Percentiles rank a stretch among this genome's conserved stretches.
These are phyloP conservation scores for Harpagifer antarcticus DNA, from an alignment of 2,797 vertebrate species.

Conservation along the genomic window DNA sequence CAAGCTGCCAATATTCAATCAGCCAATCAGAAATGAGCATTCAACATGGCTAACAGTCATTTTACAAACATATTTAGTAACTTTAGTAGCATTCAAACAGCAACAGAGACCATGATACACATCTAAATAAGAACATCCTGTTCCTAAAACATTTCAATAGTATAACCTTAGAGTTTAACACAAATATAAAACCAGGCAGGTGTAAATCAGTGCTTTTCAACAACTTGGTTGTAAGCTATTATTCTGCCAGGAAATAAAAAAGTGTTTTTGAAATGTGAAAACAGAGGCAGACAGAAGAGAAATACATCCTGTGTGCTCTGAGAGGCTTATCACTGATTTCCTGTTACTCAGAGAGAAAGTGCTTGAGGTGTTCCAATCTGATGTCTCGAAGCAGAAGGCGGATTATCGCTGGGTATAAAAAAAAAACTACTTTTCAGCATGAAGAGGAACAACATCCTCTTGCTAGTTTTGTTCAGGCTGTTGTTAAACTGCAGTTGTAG, in stretches of 20 bases:
- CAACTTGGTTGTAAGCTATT: not conserved
- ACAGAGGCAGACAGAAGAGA: conserved; percentile 4
- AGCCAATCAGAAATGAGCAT: conserved; percentile 9
- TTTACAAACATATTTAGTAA: not conserved
- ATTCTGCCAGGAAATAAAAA: not conserved
- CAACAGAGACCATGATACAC: not conserved
- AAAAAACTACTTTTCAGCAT: conserved; percentile 37
- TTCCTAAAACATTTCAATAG: not conserved
- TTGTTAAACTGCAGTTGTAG: not conserved
- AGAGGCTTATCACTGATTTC: conserved; percentile 61
- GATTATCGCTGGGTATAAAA: conserved; percentile 33
- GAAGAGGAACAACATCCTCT: not conserved
- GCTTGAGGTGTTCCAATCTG: conserved; percentile 70
- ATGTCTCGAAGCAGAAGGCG: conserved; percentile 43
- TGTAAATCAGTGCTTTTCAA: not conserved
- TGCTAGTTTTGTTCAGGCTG: not conserved
- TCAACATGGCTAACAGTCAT: not conserved
- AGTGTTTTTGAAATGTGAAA: not conserved
- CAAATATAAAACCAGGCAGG: not conserved
- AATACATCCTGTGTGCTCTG: conserved; percentile 22
- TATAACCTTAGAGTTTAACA: not conserved
- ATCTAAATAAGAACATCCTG: not conserved
- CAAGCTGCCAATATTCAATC: not conserved
- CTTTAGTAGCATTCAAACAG: not conserved
- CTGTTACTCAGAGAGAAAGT: conserved; percentile 77